Evolutionary conservation across 2,888 invertebrate genomes (phyloP), one percentile per base, ranked within the genome.

Genomic region (Protodeltote pygarga): DNA sequence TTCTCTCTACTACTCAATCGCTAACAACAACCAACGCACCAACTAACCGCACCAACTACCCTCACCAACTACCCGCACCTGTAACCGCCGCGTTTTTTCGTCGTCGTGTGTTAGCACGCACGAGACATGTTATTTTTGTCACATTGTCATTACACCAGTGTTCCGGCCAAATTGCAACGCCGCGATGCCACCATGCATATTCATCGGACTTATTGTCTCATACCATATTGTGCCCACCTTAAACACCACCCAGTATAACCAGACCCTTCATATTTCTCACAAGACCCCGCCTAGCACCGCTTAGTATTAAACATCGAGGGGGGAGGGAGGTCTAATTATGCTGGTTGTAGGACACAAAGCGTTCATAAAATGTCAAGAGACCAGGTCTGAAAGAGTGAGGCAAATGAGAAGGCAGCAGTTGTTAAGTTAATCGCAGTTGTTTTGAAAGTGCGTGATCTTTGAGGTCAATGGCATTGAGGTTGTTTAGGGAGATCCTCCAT

Each of bases 121-220:
- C 58, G 62, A 71, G 73, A 75, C 73, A 72, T 78, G 83, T 85
- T 87, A 89, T 89, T 88, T 89, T 85, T 81, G 87, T 86, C 85
- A 84, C 90, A 87, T 83, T 88, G 88, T 89, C 87, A 89, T 88
- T 83, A 87, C 83, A 80, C 83, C 83, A 82, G 77, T 81, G 83
- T 81, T 79, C 82, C 82, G 80, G 73, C 85, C 87, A 87, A 89
- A 90, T 90, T 89, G 90, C 89, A 84, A 68, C 76, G 70, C 60
- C 61, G 81, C 80, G 85, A 81, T 83, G 85, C 83, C 83, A 77
- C 81, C 85, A 89, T 90, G 83, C 87, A 90, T 90, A 90, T 91
- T 90, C 90, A 90, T 77, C 77, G 68, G 38, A 42, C 62, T 74
- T 74, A 90, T 89, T 91, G 90, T 91, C 87, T 89, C 84, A 79